Base-by-base conservation (phyloP, 2,113 vertebrate genomes). In the Coregonus clupeaformis region DNA sequence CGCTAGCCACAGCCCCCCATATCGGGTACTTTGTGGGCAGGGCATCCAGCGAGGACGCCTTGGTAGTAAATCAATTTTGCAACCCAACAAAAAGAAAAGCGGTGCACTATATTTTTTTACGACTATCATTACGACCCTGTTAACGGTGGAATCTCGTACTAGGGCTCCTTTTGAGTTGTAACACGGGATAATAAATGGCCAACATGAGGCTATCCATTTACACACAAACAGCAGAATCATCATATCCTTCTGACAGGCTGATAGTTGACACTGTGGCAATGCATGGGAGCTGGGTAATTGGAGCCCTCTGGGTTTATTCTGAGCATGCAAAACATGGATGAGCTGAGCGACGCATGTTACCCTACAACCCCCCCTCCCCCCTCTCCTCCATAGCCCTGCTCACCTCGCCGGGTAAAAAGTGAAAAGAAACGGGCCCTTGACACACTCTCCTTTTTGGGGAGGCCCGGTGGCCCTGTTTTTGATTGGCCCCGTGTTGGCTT, bases 171-270 rank as follows among this genome's bases (percentile, higher is more conserved):
- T 80, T 71, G 72, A 88, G 70, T 77, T 80, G 78, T 81, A 85
- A 85, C 74, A 82, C 75, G 6, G 78, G 78, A 85, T 87, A 84
- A 71, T 82, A 91, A 87, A 86, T 79, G 60, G 65, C 74, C 80
- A 84, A 84, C 86, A 80, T 78, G 84, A 87, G 88, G 79, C 72
- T 90, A 90, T 90, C 91, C 71, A 69, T 85, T 92, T 92, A 88
- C 92, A 88, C 14, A 71, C 83, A 84, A 92, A 93, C 76, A 85
- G 88, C 90, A 90, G 89, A 92, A 89, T 92, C 91, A 93, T 92
- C 89, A 90, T 84, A 88, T 88, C 88, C 76, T 71, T 76, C 74
- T 77, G 81, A 87, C 84, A 86, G 84, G 24, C 63, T 3, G 91
- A 92, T 90, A 93, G 91, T 86, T 84, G 92, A 92, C 86, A 90